phyloP scores from a whole-genome alignment of 2,113 vertebrate genomes.

The Mesoclemmys tuberculata region DNA sequence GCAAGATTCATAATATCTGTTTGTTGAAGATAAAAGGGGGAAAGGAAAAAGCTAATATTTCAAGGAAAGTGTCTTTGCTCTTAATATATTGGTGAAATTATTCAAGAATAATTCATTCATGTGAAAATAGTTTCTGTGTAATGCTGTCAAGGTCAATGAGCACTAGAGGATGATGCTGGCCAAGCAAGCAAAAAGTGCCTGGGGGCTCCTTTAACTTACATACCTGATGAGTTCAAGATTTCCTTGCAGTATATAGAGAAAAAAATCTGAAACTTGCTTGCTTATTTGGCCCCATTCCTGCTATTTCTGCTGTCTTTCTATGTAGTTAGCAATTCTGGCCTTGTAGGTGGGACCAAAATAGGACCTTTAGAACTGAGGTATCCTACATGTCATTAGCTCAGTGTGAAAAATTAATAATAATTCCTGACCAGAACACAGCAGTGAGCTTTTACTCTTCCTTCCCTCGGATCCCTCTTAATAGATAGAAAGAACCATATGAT shows the following conservation, averaged over 20 bases:
- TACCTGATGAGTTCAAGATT: not conserved
- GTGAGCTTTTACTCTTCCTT: not conserved
- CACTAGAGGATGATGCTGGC: not conserved
- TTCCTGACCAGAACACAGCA: not conserved
- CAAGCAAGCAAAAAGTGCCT: conserved; percentile 43
- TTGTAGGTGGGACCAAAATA: not conserved
- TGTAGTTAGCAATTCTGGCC: not conserved
- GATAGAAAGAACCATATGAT: not conserved
- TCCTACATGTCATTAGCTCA: not conserved
- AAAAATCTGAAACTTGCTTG: not conserved
- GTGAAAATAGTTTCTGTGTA: conserved; percentile 30
- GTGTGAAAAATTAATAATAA: not conserved
- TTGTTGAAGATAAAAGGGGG: conserved; percentile 58
- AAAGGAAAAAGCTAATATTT: conserved; percentile 57
- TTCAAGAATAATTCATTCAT: conserved; percentile 44
- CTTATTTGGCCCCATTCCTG: not conserved
- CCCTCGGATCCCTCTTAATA: not conserved
- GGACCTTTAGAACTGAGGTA: not conserved
- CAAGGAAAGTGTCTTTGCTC: conserved; percentile 46
- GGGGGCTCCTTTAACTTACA: conserved; percentile 10
- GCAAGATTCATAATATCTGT: conserved; percentile 29
- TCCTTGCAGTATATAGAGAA: not conserved
- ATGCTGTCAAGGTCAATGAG: conserved; percentile 57
- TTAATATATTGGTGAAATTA: conserved; percentile 63
- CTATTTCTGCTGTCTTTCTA: not conserved